phyloP scores from a whole-genome alignment of 2,797 vertebrate species.

The Parambassis ranga region DNA sequence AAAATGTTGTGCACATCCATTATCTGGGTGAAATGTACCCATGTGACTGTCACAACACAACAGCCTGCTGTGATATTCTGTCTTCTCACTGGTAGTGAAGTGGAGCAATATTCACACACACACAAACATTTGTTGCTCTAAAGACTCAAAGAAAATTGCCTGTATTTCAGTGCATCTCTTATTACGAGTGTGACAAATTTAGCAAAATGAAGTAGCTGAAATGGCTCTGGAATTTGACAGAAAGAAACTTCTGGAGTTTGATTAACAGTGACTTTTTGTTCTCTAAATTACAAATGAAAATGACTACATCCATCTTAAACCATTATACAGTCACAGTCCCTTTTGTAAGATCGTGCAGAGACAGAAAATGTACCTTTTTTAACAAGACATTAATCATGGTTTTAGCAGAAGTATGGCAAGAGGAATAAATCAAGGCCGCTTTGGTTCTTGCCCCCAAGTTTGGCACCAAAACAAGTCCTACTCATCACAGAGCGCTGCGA shows the following conservation, averaged over 20 bases:
- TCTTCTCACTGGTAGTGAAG: neutral
- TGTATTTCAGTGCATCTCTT: neutral
- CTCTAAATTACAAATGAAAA: slow-evolving; percentile 1
- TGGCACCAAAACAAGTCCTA: slow-evolving; percentile 73
- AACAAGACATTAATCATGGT: slow-evolving; percentile 74
- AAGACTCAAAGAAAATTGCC: neutral
- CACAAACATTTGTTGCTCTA: neutral
- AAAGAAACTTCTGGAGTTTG: neutral
- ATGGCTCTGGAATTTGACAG: neutral
- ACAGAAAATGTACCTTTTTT: slow-evolving; percentile 55
- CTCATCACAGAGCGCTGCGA: slow-evolving; percentile 72
- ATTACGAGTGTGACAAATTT: neutral
- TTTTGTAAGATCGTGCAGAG: slow-evolving; percentile 17
- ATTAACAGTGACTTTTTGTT: neutral
- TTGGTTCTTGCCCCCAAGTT: slow-evolving; percentile 70
- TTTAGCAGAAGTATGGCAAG: slow-evolving; percentile 64
- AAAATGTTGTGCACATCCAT: neutral
- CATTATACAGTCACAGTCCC: neutral
- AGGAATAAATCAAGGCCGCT: slow-evolving; percentile 76
- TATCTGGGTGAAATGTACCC: neutral
- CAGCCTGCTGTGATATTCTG: neutral
- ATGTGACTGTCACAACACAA: neutral
- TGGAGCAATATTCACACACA: no score
- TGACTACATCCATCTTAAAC: neutral
- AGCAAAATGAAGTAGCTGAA: neutral